A percentile compares a stretch with the other conserved stretches of the same genome.
Conservation (phyloP, 1,140 invertebrate genomes). For the Pogonomyrmex californicus region DNA sequence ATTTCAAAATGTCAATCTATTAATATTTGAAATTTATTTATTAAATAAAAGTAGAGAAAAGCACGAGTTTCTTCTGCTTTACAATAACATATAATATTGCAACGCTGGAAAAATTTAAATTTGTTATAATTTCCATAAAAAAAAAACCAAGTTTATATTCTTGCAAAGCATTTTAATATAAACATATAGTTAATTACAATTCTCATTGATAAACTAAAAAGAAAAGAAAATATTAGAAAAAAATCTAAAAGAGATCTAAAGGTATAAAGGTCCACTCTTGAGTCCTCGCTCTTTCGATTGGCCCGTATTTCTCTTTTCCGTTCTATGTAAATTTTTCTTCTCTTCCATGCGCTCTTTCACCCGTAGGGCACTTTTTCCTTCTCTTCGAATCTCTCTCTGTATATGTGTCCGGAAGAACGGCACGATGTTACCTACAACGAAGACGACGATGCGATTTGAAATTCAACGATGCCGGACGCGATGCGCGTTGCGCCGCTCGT, state of each 20-base stretch:
- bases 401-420: slow-evolving; percentile 4
- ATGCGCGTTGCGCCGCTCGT: slow-evolving; percentile 69
- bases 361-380: slow-evolving; percentile 40
- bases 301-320: slow-evolving; percentile 29
- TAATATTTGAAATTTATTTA: slow-evolving; percentile 43
- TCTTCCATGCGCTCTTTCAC: neutral
- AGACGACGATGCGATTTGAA: slow-evolving; percentile 77
- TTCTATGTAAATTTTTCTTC: slow-evolving; percentile 42
- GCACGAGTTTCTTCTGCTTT: neutral
- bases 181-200: neutral
- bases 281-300: neutral
- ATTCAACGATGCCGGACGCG: slow-evolving; percentile 81
- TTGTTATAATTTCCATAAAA: neutral
- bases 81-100: neutral
- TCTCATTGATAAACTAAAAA: neutral
- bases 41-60: neutral
- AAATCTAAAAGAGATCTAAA: too few relatives aligned
- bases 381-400: neutral
- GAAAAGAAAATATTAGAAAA: neutral
- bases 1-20: neutral
- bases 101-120: neutral
- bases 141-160: neutral
- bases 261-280: slow-evolving; percentile 3
- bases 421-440: neutral
- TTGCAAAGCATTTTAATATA: neutral